Evolutionary conservation across 2,113 vertebrate genomes (phyloP).

Genomic region (Willisornis vidua): DNA sequence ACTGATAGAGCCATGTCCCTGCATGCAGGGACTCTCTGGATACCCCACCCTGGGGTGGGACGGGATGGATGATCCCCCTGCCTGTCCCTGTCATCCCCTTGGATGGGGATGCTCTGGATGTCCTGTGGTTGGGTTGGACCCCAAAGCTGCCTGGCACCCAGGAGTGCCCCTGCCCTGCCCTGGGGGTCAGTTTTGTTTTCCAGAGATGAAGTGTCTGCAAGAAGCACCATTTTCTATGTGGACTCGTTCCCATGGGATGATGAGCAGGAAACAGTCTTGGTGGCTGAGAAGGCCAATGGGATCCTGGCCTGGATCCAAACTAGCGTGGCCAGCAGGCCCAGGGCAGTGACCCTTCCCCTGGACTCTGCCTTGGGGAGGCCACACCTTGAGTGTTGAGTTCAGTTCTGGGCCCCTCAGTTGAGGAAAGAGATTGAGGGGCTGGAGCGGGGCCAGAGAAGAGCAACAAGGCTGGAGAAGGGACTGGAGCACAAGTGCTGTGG

Average conservation of each 20-base stretch:
- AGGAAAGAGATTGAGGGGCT: too few species aligned
- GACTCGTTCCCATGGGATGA: neutral
- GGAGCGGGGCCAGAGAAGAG: too few species aligned
- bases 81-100: neutral
- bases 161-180: neutral
- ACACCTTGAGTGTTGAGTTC: too few species aligned
- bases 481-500: too few species aligned
- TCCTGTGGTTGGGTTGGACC: neutral
- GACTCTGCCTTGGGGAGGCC: too few species aligned
- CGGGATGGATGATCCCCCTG: neutral
- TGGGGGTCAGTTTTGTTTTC: neutral
- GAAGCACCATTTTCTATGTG: neutral
- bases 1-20: neutral
- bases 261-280: neutral
- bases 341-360: too few species aligned
- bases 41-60: neutral
- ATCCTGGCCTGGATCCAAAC: too few species aligned
- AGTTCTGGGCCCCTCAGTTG: too few species aligned
- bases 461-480: too few species aligned
- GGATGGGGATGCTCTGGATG: neutral
- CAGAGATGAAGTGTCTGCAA: neutral
- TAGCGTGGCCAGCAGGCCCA: too few species aligned
- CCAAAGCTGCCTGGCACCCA: neutral
- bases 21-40: neutral
- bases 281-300: too few species aligned